Conservation (phyloP, 1,140 invertebrate species). For the Phortica variegata region DNA sequence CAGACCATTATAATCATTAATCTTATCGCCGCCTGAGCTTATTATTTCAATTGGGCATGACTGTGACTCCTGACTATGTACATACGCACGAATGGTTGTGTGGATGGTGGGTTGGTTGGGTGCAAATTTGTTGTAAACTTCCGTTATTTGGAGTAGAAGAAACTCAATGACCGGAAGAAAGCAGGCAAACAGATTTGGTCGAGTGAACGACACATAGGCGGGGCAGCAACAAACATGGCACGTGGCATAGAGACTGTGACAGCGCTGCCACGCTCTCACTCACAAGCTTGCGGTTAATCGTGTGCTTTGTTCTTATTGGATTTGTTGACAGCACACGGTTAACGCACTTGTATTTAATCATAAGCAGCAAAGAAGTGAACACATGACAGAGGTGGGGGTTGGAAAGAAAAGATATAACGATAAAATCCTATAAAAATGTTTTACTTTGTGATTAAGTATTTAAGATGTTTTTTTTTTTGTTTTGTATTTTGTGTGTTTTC, state of each 20-base stretch:
- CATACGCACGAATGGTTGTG: neutral
- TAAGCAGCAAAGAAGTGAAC: too few species aligned
- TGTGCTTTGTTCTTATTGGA: constrained; percentile 26
- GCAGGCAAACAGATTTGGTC: constrained; percentile 44
- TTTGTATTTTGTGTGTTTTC: constrained; percentile 33
- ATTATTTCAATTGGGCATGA: constrained; percentile 50
- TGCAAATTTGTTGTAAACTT: neutral
- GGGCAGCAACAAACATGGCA: constrained; percentile 21
- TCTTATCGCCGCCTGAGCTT: constrained; percentile 57
- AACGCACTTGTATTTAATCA: too few species aligned
- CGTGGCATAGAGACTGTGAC: constrained; percentile 26
- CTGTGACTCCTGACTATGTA: neutral
- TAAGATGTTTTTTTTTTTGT: constrained; percentile 36
- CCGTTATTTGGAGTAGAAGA: constrained; percentile 23
- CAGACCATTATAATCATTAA: constrained; percentile 53
- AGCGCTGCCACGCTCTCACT: neutral
- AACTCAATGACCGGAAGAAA: constrained; percentile 56
- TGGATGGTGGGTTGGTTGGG: constrained; percentile 4
- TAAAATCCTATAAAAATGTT: too few species aligned
- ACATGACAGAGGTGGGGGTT: too few species aligned
- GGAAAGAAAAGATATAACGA: too few species aligned
- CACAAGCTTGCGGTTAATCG: constrained; percentile 47
- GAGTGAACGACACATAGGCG: neutral
- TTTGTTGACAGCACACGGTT: too few species aligned
- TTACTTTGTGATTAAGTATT: constrained; percentile 22